Evolutionary conservation across 2,797 vertebrate genomes (phyloP), one percentile per base, ranked within the genome.

Genomic region (Otolemur crassicaudatus): DNA sequence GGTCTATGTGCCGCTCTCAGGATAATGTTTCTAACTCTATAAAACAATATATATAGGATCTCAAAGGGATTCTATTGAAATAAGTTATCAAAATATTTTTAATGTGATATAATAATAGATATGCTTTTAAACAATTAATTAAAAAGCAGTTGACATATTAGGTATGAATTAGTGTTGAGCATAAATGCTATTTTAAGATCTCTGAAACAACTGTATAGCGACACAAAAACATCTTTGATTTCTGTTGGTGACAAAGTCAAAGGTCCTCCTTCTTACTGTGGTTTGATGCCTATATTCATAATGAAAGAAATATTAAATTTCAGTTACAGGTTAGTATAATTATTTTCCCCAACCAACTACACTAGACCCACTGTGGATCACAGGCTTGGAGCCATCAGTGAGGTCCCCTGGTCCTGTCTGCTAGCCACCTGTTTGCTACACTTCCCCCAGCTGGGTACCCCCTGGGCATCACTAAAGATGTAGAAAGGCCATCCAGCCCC

Each of bases 61-160:
- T 92, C 46, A 73, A 90, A 94, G 67, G 58, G 73, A 92, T 75
- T 84, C 25, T 37, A 84, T 3, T n/a, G 53, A 94, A 90, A 72
- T 60, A 92, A 87, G 60, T 23, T 60, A 87, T 40, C 37, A 56
- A 93, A 94, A 43, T 70, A 23, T 1, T 65, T 93, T 88, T 7
- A 81, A 43, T 93, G n/a, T 89, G n/a, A 65, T 69, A 75, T 3
- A 72, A 53, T 84, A 92, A 82, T 69, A 91, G 58, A 86, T 46
- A 7, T 77, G 70, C 8, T 83, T 86, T 92, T 89, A 60, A 89
- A 94, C 22, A 72, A 43, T 23, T 17, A 84, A 82, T 92, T 73
- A 31, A 82, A 86, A 89, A 82, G n/a, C 14, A 92, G 67, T 31
- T 12, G 20, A 67, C 89, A 27, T 12, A 22, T 82, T 70, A 49